Conservation (phyloP, 92 coral and sea anemone genomes). For the Palythoa heliodiscus region DNA sequence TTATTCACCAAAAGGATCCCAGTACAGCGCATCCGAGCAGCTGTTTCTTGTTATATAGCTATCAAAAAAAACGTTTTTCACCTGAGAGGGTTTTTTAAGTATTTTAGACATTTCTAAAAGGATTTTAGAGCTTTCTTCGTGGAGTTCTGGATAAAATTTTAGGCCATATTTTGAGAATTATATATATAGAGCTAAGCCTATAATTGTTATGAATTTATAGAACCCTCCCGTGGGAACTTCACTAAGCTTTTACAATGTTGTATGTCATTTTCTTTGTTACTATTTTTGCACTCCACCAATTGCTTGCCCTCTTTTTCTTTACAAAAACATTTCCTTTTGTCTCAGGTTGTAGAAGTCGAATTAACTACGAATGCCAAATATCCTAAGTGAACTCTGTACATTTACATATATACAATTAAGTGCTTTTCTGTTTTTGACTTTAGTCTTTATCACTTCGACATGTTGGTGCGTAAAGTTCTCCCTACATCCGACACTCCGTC, state of each 20-base stretch:
- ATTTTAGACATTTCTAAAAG: too few relatives aligned
- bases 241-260: background rate
- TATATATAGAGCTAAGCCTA: too few relatives aligned
- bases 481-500: background rate
- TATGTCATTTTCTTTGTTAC: background rate
- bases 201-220: background rate
- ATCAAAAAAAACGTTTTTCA: too few relatives aligned
- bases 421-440: background rate
- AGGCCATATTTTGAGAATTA: too few relatives aligned
- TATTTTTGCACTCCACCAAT: background rate
- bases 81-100: too few relatives aligned
- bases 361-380: background rate
- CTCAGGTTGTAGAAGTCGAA: background rate
- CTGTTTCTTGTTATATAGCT: too few relatives aligned
- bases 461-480: conserved; percentile 26
- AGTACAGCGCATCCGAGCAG: too few relatives aligned
- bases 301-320: background rate
- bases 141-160: too few relatives aligned
- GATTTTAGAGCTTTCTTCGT: too few relatives aligned
- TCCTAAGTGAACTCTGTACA: too few relatives aligned
- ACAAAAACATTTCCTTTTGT: background rate
- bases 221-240: background rate
- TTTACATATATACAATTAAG: too few relatives aligned
- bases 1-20: too few relatives aligned
- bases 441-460: background rate